phyloP scores from a whole-genome alignment of 2,797 vertebrate species.

The Hemitrygon akajei region DNA sequence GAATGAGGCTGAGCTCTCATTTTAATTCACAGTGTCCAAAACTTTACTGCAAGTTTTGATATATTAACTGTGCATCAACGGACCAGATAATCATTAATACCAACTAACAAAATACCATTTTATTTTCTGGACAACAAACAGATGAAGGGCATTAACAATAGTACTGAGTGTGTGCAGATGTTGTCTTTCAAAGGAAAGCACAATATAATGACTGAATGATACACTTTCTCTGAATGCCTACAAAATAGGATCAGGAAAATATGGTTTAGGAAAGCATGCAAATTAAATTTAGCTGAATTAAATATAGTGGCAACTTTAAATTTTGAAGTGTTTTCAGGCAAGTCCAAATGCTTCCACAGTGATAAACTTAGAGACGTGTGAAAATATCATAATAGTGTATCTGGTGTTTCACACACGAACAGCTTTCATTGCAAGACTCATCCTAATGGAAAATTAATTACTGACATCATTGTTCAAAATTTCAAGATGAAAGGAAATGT shows the following conservation, averaged over 20 bases:
- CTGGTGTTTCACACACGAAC: background rate
- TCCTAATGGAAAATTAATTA: background rate
- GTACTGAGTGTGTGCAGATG: background rate
- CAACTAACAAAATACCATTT: background rate
- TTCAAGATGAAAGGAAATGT: background rate
- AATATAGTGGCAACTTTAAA: background rate
- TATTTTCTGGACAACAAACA: background rate
- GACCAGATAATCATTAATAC: background rate
- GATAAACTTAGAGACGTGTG: background rate
- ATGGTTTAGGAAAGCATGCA: background rate
- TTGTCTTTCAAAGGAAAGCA: background rate
- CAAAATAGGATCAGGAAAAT: background rate
- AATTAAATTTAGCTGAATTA: background rate
- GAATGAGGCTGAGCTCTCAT: background rate
- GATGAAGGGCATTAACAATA: background rate
- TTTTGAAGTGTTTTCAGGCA: background rate
- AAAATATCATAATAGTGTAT: background rate
- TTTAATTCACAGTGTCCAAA: background rate
- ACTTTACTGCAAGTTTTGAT: background rate
- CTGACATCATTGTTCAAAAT: background rate
- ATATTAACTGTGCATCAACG: background rate
- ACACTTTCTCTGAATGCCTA: background rate
- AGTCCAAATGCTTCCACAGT: background rate
- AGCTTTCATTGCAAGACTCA: background rate
- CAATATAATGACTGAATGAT: background rate